These are phyloP conservation scores for Speoplatyrhinus poulsoni DNA, from an alignment of 2,113 vertebrate species.

Conservation along the genomic window DNA sequence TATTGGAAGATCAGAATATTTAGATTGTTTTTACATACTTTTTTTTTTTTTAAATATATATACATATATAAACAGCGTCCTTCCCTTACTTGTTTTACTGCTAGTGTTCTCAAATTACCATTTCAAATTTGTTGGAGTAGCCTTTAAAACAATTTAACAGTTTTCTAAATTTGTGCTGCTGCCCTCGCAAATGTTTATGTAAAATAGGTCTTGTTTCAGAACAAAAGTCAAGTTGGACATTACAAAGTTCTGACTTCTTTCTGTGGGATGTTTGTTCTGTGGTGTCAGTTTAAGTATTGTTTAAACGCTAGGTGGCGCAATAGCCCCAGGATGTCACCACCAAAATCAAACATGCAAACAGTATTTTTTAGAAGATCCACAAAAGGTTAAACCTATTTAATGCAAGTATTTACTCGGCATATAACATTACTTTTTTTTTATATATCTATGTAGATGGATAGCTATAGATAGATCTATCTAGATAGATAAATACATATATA, in stretches of 20 bases:
- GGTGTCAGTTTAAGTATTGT: slow-evolving; percentile 12
- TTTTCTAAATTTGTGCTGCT: slow-evolving; percentile 33
- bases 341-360: slow-evolving; percentile 25
- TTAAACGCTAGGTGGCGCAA: slow-evolving; percentile 40
- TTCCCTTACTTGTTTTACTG: slow-evolving; percentile 31
- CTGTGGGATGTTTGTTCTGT: slow-evolving; percentile 12
- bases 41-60: slow-evolving; percentile 20
- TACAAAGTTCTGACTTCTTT: slow-evolving; percentile 5
- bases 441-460: too few relatives aligned
- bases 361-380: slow-evolving; percentile 40
- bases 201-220: slow-evolving; percentile 22
- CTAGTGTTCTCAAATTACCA: slow-evolving; percentile 33
- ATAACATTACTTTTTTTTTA: too few relatives aligned
- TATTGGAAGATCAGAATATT: slow-evolving; percentile 13
- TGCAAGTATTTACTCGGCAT: slow-evolving; percentile 1
- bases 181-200: slow-evolving; percentile 36
- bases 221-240: slow-evolving; percentile 8
- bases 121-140: slow-evolving; percentile 15
- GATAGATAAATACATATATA: too few relatives aligned
- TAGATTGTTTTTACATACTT: slow-evolving; percentile 22
- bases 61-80: not conserved
- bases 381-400: slow-evolving; percentile 5
- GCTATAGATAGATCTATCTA: rapidly evolving
- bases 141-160: slow-evolving; percentile 14
- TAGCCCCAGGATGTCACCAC: not conserved